Conservation (phyloP, 1,140 invertebrate genomes). For the Hyposmocoma kahamanoa region DNA sequence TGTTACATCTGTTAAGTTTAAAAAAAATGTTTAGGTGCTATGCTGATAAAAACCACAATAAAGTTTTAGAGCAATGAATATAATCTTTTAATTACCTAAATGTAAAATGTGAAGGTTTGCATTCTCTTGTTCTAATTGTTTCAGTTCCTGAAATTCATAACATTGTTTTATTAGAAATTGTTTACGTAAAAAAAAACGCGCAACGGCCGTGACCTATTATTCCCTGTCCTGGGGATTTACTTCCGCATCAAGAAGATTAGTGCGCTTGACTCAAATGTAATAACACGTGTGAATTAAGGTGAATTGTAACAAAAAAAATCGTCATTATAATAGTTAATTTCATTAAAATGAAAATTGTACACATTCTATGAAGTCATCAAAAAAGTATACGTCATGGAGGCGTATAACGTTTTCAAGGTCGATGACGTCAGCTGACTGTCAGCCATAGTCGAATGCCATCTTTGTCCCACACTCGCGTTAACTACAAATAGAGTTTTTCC, state of each 20-base stretch:
- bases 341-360: too few relatives aligned
- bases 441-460: conserved; percentile 20
- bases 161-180: not conserved
- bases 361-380: not conserved
- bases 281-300: too few relatives aligned
- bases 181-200: not conserved
- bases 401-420: not conserved
- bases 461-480: conserved; percentile 16
- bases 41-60: not conserved
- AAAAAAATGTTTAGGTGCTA: not conserved
- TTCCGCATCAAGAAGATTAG: too few relatives aligned
- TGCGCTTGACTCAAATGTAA: too few relatives aligned
- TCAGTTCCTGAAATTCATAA: conserved; percentile 76
- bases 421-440: conserved; percentile 45
- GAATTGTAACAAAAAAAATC: too few relatives aligned
- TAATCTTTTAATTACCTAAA: conserved; percentile 74
- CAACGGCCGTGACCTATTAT: too few relatives aligned
- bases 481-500: conserved; percentile 22
- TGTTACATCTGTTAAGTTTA: conserved; percentile 77
- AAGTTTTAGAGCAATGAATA: not conserved
- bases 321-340: too few relatives aligned
- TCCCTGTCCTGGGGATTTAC: too few relatives aligned
- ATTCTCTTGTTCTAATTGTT: conserved; percentile 73
- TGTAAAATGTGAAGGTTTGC: conserved; percentile 79
- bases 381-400: not conserved